phyloP scores from a whole-genome alignment of 2,888 invertebrate genomes.

The Melinaea menophilus region DNA sequence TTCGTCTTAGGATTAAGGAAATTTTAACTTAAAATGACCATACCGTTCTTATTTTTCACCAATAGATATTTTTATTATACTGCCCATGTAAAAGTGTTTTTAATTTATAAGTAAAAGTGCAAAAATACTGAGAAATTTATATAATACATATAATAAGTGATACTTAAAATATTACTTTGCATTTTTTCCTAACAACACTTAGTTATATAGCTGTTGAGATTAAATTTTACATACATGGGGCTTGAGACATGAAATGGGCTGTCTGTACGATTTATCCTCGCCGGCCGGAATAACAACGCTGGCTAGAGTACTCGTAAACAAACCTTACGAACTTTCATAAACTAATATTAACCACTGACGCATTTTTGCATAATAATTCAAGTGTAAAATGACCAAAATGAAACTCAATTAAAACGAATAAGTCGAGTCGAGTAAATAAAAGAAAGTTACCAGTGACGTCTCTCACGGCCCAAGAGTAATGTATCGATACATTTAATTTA shows the following conservation, averaged over 20 bases:
- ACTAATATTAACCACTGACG: too few species aligned
- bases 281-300: conserved; percentile 48
- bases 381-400: conserved; percentile 20
- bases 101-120: too few species aligned
- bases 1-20: too few species aligned
- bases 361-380: conserved; percentile 9
- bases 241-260: conserved; percentile 62
- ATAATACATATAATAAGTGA: too few species aligned
- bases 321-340: too few species aligned
- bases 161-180: too few species aligned
- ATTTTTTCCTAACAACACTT: conserved; percentile 11
- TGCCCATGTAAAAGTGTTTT: too few species aligned
- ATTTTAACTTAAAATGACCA: too few species aligned
- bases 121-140: too few species aligned
- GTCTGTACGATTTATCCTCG: conserved; percentile 60
- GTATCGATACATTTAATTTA: conserved; percentile 78
- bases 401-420: conserved; percentile 21
- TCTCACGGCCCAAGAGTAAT: conserved; percentile 73
- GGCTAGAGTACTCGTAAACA: conserved; percentile 37
- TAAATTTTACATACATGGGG: conserved; percentile 29
- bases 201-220: conserved; percentile 37
- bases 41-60: too few species aligned
- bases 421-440: conserved; percentile 44
- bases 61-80: too few species aligned
- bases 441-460: conserved; percentile 65